phyloP scores from a whole-genome alignment of 2,113 vertebrate species.

The Pseudolaguvia tuberculata region DNA sequence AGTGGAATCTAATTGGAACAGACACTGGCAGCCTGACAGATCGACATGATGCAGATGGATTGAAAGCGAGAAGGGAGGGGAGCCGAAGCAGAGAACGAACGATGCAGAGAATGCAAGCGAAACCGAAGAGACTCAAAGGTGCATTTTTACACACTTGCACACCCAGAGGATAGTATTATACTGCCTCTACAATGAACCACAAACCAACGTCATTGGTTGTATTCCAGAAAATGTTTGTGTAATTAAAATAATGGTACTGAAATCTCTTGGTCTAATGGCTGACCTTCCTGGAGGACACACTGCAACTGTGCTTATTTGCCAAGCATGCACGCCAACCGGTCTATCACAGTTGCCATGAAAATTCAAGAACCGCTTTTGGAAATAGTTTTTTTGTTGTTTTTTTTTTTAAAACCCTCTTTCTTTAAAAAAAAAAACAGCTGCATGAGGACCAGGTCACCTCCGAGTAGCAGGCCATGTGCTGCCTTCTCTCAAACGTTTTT shows the following conservation, averaged over 20 bases:
- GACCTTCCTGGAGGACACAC: slow-evolving; percentile 22
- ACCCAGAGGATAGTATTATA: slow-evolving; percentile 7
- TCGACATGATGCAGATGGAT: slow-evolving; percentile 83
- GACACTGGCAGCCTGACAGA: slow-evolving; percentile 82
- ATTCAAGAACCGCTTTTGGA: slow-evolving; percentile 67
- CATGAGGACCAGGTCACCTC: slow-evolving; percentile 71
- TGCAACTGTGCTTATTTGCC: background rate
- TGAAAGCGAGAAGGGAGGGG: slow-evolving; percentile 58
- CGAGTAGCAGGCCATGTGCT: slow-evolving; percentile 77
- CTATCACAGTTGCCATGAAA: slow-evolving; percentile 65
- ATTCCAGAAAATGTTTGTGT: slow-evolving; percentile 15
- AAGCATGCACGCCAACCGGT: slow-evolving; percentile 52
- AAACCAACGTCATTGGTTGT: slow-evolving; percentile 11
- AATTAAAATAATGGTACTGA: slow-evolving; percentile 24
- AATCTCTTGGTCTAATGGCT: slow-evolving; percentile 3
- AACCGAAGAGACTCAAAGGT: slow-evolving; percentile 47
- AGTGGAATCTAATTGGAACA: slow-evolving; percentile 84
- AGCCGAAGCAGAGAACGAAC: slow-evolving; percentile 37
- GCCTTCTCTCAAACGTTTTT: slow-evolving; percentile 51
- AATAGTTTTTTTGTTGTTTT: slow-evolving; percentile 58
- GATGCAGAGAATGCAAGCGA: slow-evolving; percentile 39
- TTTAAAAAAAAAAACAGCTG: slow-evolving; percentile 73
- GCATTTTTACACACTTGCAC: slow-evolving; percentile 26
- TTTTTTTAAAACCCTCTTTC: slow-evolving; percentile 46
- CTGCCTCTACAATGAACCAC: slow-evolving; percentile 34